Base-by-base conservation (phyloP, 2,113 vertebrate genomes). In the Nannobrachium achirus region DNA sequence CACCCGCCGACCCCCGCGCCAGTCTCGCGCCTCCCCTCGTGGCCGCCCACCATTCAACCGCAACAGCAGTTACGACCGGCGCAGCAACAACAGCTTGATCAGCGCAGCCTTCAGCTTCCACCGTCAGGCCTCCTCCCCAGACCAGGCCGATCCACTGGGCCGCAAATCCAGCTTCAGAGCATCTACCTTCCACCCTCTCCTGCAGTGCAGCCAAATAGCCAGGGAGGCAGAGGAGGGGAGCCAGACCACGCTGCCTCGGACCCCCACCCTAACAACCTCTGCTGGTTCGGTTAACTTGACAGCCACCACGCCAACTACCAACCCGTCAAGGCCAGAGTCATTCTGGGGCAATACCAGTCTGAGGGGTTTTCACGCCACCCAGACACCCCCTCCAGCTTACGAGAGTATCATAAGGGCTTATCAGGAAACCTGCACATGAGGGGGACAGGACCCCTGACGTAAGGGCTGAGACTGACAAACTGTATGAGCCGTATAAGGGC, bases 351-450 rank as follows among this genome's bases (percentile, higher is more conserved):
- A 91, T 72, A 93, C 86, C 58, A 91, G 81, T 19, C 87, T 95
- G 38, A 94, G 92, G 40, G 82, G 89, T 57, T 89, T 94, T 51
- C 89, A 93, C 4, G 84, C 92, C 15, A 90, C 94, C 0, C 96
- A 95, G 74, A 95, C 93, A 0, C 95, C 95, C 0, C 97, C 97
- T 44, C 98, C 98, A 0, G 96, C 96, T 19, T 97, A 99, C 16
- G 95, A 98, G 68, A 96, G 94, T 69, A 95, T 99, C 79, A 96
- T 99, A 64, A 96, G 95, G 73, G 96, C 97, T 2, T 98, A 97
- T 80, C 96, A 96, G 55, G 96, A 98, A 62, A 93, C 93, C 46
- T 91, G 93, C 93, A 93, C 78, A 53, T 85, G 82, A 93, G 38
- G 19, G 46, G 51, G 41, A 18, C 7, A 50, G 40, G n/a, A 48